These are phyloP conservation scores for Alouatta palliata DNA, from an alignment of 2,113 vertebrate species.

Conservation along the genomic window DNA sequence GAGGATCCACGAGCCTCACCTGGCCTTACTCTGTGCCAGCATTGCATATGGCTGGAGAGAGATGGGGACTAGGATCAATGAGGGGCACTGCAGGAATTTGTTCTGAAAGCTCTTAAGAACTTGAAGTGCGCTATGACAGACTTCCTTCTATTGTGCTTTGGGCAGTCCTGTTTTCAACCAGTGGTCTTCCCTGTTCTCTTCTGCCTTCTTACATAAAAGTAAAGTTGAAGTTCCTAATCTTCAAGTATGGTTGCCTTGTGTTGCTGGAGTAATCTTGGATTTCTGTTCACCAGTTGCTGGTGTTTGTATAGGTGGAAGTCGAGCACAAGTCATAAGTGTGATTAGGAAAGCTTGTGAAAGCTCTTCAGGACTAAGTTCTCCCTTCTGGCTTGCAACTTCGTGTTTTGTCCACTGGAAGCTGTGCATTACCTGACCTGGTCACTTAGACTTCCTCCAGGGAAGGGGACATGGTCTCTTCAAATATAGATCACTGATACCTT, in stretches of 20 bases:
- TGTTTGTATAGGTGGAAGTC: background rate
- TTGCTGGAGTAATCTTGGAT: background rate
- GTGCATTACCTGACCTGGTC: background rate
- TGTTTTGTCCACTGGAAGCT: background rate
- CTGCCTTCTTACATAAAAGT: background rate
- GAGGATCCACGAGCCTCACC: background rate
- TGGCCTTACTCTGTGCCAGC: background rate
- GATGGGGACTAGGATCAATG: background rate
- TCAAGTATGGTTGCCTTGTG: background rate
- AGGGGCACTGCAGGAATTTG: fast-evolving
- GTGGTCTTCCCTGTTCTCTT: no score
- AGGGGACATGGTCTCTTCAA: background rate
- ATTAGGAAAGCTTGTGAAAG: background rate
- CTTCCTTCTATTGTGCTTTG: background rate
- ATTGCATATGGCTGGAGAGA: background rate
- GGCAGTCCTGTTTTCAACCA: fast-evolving
- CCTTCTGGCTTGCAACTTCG: background rate
- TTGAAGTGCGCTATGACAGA: fast-evolving
- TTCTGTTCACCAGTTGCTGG: background rate
- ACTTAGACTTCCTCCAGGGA: background rate
- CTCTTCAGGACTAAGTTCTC: background rate
- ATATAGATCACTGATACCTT: background rate
- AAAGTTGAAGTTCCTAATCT: background rate
- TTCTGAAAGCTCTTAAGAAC: background rate
- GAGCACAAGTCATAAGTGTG: background rate